phyloP scores from a whole-genome alignment of 2,113 vertebrate genomes.

The Propithecus coquereli region DNA sequence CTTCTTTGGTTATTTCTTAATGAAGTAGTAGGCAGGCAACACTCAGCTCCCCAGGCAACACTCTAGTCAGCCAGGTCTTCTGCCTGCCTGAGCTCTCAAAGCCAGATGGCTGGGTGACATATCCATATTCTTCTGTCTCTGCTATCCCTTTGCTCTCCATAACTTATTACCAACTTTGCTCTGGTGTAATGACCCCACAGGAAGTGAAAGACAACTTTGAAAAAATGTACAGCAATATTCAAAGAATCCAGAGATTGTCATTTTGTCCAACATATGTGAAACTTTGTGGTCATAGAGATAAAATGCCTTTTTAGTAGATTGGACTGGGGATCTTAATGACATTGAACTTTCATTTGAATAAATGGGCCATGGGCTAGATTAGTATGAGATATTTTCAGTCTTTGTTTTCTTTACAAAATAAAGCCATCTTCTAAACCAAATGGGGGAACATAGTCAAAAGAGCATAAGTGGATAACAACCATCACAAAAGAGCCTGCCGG shows the following conservation, averaged over 20 bases:
- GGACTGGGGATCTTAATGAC: not conserved
- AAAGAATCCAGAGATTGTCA: not conserved
- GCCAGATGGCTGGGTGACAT: not conserved
- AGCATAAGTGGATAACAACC: not conserved
- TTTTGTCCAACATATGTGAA: not conserved
- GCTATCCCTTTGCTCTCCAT: not conserved
- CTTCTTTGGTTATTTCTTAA: not conserved
- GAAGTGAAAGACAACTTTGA: not conserved
- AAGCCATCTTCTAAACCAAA: not conserved
- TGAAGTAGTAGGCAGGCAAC: not conserved
- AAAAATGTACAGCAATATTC: not conserved
- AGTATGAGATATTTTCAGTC: not conserved
- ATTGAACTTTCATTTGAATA: not conserved
- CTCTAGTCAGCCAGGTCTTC: not conserved
- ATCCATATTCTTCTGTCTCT: not conserved
- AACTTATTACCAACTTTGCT: not conserved
- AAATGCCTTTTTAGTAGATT: not conserved
- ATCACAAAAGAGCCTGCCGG: not conserved
- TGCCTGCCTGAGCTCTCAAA: not conserved
- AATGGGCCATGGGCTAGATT: not conserved
- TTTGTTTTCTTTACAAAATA: conserved; percentile 26
- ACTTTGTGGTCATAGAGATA: not conserved
- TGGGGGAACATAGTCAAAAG: not conserved
- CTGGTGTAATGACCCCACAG: not conserved
- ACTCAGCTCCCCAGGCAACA: not conserved